A percentile compares a stretch with the other conserved stretches of the same genome.
Evolutionary conservation across 2,797 vertebrate genomes (phyloP).

Genomic region (Tapirus indicus): DNA sequence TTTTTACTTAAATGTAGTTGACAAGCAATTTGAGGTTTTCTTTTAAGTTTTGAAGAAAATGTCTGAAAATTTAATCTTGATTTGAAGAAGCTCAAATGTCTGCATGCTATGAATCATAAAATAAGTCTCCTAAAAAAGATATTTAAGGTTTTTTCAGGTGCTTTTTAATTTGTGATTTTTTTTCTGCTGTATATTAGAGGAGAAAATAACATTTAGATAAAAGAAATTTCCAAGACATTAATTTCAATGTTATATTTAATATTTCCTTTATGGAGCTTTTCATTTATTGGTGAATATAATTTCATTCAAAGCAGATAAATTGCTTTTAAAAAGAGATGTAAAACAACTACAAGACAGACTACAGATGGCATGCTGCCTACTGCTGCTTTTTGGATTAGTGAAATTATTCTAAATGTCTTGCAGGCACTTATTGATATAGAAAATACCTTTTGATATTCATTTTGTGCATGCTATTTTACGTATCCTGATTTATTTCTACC

Average conservation of each 20-base stretch:
- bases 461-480: conserved; percentile 34
- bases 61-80: conserved; percentile 70
- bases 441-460: conserved; percentile 62
- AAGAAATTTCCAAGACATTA: not conserved
- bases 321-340: conserved; percentile 47
- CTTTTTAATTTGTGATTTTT: not conserved
- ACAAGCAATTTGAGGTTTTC: conserved; percentile 63
- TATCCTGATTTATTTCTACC: conserved; percentile 55
- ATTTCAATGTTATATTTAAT: not conserved
- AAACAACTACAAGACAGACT: conserved; percentile 1
- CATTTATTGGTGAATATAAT: conserved; percentile 14
- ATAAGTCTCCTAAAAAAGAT: not conserved
- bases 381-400: conserved; percentile 59
- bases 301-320: conserved; percentile 53
- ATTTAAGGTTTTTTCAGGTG: conserved; percentile 42
- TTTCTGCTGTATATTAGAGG: not conserved
- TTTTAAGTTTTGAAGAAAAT: conserved; percentile 71
- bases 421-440: conserved; percentile 39
- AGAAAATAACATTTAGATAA: conserved; percentile 2
- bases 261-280: not conserved
- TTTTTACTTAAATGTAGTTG: conserved; percentile 76
- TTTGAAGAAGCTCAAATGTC: not conserved
- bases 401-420: conserved; percentile 58
- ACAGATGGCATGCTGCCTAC: not conserved
- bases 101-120: conserved; percentile 8